These are phyloP conservation scores for Asbolus verrucosus DNA, from an alignment of 1,140 invertebrate species.

Conservation along the genomic window DNA sequence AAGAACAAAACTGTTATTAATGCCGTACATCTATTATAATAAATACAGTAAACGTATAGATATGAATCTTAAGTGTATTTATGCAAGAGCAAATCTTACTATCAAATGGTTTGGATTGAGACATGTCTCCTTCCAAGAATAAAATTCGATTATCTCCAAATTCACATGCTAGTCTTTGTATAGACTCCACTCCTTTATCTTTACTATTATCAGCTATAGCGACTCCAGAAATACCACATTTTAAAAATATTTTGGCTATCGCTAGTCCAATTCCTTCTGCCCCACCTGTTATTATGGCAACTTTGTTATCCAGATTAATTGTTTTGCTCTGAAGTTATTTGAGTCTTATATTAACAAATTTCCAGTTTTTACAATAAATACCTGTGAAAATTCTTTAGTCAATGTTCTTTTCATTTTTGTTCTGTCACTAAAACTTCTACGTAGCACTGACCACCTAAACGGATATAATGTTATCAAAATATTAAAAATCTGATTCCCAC, in stretches of 20 bases:
- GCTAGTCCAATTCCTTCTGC: slow-evolving; percentile 56
- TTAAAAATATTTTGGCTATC: slow-evolving; percentile 54
- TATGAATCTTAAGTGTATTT: not conserved
- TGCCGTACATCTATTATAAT: too few relatives aligned
- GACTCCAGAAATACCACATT: slow-evolving; percentile 49
- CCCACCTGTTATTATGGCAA: slow-evolving; percentile 57
- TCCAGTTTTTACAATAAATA: too few relatives aligned
- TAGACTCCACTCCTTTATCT: slow-evolving; percentile 48
- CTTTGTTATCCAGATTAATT: slow-evolving; percentile 40
- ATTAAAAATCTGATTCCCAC: not conserved
- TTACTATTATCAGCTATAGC: slow-evolving; percentile 54
- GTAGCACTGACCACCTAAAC: not conserved
- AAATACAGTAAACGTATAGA: too few relatives aligned
- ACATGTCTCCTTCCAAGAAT: slow-evolving; percentile 64
- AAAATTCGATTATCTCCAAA: slow-evolving; percentile 60
- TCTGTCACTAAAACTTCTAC: slow-evolving; percentile 2
- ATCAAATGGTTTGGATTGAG: slow-evolving; percentile 55
- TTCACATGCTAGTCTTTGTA: slow-evolving; percentile 54
- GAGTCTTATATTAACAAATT: too few relatives aligned
- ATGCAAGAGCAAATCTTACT: slow-evolving; percentile 29
- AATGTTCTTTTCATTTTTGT: slow-evolving; percentile 1
- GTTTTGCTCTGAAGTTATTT: not conserved
- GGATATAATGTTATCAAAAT: not conserved
- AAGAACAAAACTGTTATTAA: too few relatives aligned
- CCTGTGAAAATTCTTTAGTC: slow-evolving; percentile 12